phyloP scores from a whole-genome alignment of 2,797 vertebrate species.

The Passerculus sandwichensis region DNA sequence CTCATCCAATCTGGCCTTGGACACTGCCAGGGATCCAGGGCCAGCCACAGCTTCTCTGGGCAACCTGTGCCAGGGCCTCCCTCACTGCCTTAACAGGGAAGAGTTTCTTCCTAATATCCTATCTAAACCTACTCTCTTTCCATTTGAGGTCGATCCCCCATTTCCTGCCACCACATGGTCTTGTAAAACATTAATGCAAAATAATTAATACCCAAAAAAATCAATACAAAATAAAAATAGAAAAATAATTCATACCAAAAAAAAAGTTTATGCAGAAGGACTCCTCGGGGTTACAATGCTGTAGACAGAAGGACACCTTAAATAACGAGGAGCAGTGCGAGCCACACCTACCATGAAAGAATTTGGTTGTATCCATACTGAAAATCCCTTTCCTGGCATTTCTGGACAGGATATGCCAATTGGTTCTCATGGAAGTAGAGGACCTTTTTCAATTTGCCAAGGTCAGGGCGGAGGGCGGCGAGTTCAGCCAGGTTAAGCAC shows the following conservation, averaged over 20 bases:
- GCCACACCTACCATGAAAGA: slow-evolving; percentile 88
- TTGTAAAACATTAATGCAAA: not conserved
- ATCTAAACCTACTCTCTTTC: not conserved
- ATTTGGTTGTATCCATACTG: slow-evolving; percentile 99
- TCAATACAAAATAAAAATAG: not conserved
- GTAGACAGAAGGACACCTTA: not conserved
- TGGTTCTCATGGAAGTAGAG: slow-evolving; percentile 99
- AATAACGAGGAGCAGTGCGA: not conserved
- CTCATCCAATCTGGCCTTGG: fast-evolving
- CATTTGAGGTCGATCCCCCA: not conserved
- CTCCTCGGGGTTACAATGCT: not conserved
- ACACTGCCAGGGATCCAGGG: not conserved
- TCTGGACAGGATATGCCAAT: slow-evolving; percentile 89
- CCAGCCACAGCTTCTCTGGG: not conserved
- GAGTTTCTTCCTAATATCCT: not conserved
- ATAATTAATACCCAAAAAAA: not conserved
- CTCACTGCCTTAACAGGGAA: fast-evolving
- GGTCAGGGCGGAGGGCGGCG: slow-evolving; percentile 89
- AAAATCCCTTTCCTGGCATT: slow-evolving; percentile 90
- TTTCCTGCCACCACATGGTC: too few species aligned
- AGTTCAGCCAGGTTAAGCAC: slow-evolving; percentile 90
- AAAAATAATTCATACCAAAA: not conserved
- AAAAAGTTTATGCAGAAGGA: not conserved
- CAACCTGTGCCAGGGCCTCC: not conserved
- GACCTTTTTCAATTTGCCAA: slow-evolving; percentile 91